Evolutionary conservation across 2,888 invertebrate genomes (phyloP), one percentile per base, ranked within the genome.

Genomic region (Gari tellinella): DNA sequence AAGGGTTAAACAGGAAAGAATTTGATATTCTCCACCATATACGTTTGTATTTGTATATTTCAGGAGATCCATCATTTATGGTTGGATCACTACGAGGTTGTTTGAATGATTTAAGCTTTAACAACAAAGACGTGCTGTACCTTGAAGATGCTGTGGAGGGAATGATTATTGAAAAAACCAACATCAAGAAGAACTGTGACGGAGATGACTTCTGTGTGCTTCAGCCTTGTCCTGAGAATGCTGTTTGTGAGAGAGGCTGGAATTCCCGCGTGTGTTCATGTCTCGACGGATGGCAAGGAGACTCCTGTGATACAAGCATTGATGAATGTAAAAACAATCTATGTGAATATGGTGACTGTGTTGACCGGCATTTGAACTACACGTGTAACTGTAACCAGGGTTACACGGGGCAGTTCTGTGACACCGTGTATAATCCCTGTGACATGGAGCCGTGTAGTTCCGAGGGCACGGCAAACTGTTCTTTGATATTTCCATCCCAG

Each of bases 41-140:
- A n/a, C n/a, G n/a, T n/a, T n/a, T n/a, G n/a, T n/a, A n/a, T n/a
- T n/a, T n/a, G n/a, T n/a, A n/a, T n/a, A n/a, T 81, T 81, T 38
- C 82, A 89, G 89, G 84, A 7, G 76, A 81, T 31, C 57, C 79
- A 5, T 65, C 70, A 12, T 73, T 69, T 31, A 57, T 86, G 41
- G 68, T 86, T 40, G 87, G 87, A 10, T 80, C 76, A 53, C 85
- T 88, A 73, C 85, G 89, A 52, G 90, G 90, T 5, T 90, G 90
- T 76, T 25, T 90, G 0, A 76, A 84, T 26, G 81, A 82, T 41
- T 25, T 90, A 8, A 78, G 69, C 26, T 87, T 89, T 56, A 88
- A 89, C 70, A 62, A 81, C 8, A 56, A 66, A 14, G 46, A 45
- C 15, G 80, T 77, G 41, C 55, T 81, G 19, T 55, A 70, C 25